Conservation (phyloP, 2,797 vertebrate genomes). For the Gadopsis marmoratus region DNA sequence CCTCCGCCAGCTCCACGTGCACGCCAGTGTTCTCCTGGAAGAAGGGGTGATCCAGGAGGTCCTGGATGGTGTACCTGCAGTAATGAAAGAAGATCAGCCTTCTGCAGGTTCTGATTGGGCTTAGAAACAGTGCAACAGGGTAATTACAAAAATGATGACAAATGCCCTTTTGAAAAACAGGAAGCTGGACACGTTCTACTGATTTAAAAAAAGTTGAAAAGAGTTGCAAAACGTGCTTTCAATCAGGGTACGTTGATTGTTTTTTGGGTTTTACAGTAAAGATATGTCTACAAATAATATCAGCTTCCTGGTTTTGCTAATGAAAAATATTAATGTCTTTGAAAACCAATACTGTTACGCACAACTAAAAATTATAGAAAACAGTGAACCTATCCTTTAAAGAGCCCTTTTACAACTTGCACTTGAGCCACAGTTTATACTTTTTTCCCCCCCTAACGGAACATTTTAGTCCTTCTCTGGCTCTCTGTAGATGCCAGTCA, state of each 20-base stretch:
- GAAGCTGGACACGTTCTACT: not conserved
- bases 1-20: conserved; percentile 95
- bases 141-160: not conserved
- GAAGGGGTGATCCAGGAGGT: conserved; percentile 95
- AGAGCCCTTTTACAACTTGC: not conserved
- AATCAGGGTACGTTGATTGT: not conserved
- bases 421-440: not conserved
- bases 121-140: not conserved
- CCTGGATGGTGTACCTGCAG: conserved; percentile 95
- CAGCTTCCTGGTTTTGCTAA: not conserved
- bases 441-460: not conserved
- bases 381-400: not conserved
- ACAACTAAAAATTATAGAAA: not conserved
- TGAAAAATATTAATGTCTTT: not conserved
- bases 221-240: not conserved
- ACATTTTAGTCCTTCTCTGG: not conserved
- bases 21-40: conserved; percentile 97
- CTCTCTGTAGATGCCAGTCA: not conserved
- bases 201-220: not conserved
- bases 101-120: not conserved
- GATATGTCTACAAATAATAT: not conserved
- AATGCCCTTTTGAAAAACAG: not conserved
- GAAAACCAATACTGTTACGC: not conserved
- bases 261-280: not conserved
- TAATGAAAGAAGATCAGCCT: not conserved